Evolutionary conservation across 2,888 invertebrate species (phyloP).

Genomic region (Monopis laevigella): DNA sequence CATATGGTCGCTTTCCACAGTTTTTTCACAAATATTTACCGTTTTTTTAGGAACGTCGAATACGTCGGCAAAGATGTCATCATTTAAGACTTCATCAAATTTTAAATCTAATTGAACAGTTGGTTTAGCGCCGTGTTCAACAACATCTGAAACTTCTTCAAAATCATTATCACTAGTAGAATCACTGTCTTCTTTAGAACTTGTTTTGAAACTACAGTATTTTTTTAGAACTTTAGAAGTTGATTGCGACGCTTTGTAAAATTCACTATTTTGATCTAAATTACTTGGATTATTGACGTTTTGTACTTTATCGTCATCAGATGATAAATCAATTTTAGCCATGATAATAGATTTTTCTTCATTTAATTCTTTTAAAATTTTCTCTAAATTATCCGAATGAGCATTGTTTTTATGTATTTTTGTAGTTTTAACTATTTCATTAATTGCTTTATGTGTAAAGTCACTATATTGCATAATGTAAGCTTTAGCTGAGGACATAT

Average conservation of each 20-base stretch:
- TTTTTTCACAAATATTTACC: too few relatives aligned
- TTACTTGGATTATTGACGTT: too few relatives aligned
- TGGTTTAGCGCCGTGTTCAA: slow-evolving; percentile 34
- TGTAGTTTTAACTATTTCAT: slow-evolving; percentile 54
- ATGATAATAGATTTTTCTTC: slow-evolving; percentile 41
- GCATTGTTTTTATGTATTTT: slow-evolving; percentile 27
- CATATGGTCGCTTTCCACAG: too few relatives aligned
- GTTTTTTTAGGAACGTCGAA: too few relatives aligned
- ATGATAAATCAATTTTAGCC: slow-evolving; percentile 40
- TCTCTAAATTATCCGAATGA: slow-evolving; percentile 31
- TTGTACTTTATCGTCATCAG: slow-evolving; percentile 41
- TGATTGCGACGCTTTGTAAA: too few relatives aligned
- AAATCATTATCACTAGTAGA: slow-evolving; percentile 59
- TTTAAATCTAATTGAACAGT: slow-evolving; percentile 53
- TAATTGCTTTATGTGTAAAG: slow-evolving; percentile 75
- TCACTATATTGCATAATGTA: slow-evolving; percentile 83
- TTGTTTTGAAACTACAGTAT: slow-evolving; percentile 40
- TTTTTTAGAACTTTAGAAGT: too few relatives aligned
- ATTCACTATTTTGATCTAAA: too few relatives aligned
- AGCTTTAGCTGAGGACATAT: slow-evolving; percentile 70
- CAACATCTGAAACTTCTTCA: slow-evolving; percentile 56
- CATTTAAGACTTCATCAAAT: slow-evolving; percentile 36
- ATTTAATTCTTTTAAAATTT: slow-evolving; percentile 44
- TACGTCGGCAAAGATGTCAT: slow-evolving; percentile 80
- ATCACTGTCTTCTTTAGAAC: slow-evolving; percentile 7